Base-by-base conservation (phyloP, 2,113 vertebrate species). In the western clawed frog (Xenopus tropicalis) region DNA sequence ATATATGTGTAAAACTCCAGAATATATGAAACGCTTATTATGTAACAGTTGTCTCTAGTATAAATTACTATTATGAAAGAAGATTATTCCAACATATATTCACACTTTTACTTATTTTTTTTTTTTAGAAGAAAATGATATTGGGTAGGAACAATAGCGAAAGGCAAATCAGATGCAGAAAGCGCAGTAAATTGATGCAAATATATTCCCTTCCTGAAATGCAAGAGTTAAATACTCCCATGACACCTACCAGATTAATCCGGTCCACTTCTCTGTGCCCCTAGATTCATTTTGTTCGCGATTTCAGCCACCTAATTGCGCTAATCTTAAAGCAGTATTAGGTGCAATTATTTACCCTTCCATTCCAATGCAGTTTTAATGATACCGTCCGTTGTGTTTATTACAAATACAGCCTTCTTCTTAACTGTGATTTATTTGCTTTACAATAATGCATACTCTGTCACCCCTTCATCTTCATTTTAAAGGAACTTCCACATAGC, bases 401-500 rank as follows among this genome's bases (percentile, higher is more conserved):
- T 92, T 89, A 88, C 87, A 88, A 90, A 90, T 90, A 88, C 85
- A 81, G 70, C 77, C 87, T 84, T 89, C 88, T 91, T 92, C 88
- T 91, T 92, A 92, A 92, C 88, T 90, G 89, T 92, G 91, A 92
- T 92, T 92, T 92, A 92, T 92, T 91, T 91, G 90, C 88, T 90
- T 86, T 88, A 90, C 88, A 90, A 91, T 88, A 85, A 87, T 84
- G 87, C 86, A 89, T 90, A 90, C 90, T 88, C 85, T 85, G 48
- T 91, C 90, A 90, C 89, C 91, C 88, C 90, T 90, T 90, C 87
- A 90, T 90, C 90, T 91, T 92, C 89, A 92, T 92, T 92, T 89
- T 88, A 85, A 29, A 61, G 86, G 87, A 89, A 89, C 87, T 88
- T 87, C 87, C 90, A 88, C 85, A 89, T 86, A 88, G 86, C 87